A percentile compares a stretch with the other conserved stretches of the same genome.
These are phyloP conservation scores for Cheilosia urbana DNA, from an alignment of 2,888 invertebrate species.

Conservation along the genomic window DNA sequence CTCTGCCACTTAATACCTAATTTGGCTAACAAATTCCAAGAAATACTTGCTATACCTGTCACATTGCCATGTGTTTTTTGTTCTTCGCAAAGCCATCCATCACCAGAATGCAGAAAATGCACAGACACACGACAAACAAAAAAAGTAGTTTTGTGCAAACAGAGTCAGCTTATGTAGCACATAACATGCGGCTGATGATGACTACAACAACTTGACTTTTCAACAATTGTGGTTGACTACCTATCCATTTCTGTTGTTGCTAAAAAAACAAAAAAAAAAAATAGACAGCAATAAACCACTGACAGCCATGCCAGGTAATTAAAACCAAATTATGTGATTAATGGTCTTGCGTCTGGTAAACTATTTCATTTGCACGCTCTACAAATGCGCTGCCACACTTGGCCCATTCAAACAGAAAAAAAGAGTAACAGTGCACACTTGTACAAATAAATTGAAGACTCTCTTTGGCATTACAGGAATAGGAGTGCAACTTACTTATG, in stretches of 20 bases:
- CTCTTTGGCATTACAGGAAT: not conserved
- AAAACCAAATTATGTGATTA: slow-evolving; percentile 68
- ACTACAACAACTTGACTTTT: slow-evolving; percentile 33
- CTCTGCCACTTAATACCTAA: slow-evolving; percentile 15
- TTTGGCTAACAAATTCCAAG: slow-evolving; percentile 33
- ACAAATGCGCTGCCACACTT: slow-evolving; percentile 26
- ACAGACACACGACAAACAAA: slow-evolving; percentile 15
- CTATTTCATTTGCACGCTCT: slow-evolving; percentile 42
- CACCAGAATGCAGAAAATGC: slow-evolving; percentile 63
- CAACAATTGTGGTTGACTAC: slow-evolving; percentile 30
- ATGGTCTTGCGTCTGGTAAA: slow-evolving; percentile 27
- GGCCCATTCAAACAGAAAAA: not conserved
- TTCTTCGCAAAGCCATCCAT: not conserved
- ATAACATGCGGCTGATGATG: slow-evolving; percentile 30
- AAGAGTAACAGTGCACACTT: not conserved
- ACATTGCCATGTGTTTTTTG: slow-evolving; percentile 11
- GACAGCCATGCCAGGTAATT: slow-evolving; percentile 42
- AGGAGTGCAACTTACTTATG: slow-evolving; percentile 19
- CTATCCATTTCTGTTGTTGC: not conserved
- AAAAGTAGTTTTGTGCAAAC: slow-evolving; percentile 1
- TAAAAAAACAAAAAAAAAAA: not conserved
- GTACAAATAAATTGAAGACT: not conserved
- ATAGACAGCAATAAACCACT: slow-evolving; percentile 18
- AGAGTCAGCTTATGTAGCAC: slow-evolving; percentile 24
- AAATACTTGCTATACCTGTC: slow-evolving; percentile 24